phyloP scores from a whole-genome alignment of 2,888 invertebrate species.

The Ochlodes sylvanus region DNA sequence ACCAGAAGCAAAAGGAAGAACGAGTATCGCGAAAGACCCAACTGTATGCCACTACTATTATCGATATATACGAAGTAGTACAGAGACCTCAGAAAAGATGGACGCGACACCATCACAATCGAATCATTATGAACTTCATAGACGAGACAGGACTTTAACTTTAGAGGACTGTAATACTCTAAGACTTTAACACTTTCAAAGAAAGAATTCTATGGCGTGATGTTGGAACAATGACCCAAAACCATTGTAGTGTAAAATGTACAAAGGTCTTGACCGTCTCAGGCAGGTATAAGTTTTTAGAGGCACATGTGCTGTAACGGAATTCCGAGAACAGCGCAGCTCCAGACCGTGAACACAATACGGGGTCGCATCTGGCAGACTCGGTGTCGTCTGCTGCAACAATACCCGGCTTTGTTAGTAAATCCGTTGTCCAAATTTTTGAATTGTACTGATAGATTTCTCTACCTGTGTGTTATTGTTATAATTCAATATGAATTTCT shows the following conservation, averaged over 20 bases:
- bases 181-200: too few relatives aligned
- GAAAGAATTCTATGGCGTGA: neutral
- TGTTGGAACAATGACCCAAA: neutral
- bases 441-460: neutral
- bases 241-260: conserved; percentile 1
- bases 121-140: too few relatives aligned
- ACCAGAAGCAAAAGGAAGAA: too few relatives aligned
- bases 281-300: conserved; percentile 59
- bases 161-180: too few relatives aligned
- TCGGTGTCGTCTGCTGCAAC: conserved; percentile 65
- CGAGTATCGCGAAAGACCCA: too few relatives aligned
- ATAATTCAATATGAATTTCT: conserved; percentile 1
- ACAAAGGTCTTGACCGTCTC: conserved; percentile 17
- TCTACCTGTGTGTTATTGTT: conserved; percentile 26
- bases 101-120: too few relatives aligned
- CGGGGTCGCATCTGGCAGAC: conserved; percentile 73
- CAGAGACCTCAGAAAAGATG: too few relatives aligned
- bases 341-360: conserved; percentile 59
- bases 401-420: conserved; percentile 50
- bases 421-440: conserved; percentile 30
- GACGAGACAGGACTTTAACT: too few relatives aligned
- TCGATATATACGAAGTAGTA: too few relatives aligned
- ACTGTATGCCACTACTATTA: too few relatives aligned
- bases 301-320: conserved; percentile 61
- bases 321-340: conserved; percentile 65